Evolutionary conservation across 1,140 invertebrate species (phyloP).

Genomic region (Diabrotica virgifera): DNA sequence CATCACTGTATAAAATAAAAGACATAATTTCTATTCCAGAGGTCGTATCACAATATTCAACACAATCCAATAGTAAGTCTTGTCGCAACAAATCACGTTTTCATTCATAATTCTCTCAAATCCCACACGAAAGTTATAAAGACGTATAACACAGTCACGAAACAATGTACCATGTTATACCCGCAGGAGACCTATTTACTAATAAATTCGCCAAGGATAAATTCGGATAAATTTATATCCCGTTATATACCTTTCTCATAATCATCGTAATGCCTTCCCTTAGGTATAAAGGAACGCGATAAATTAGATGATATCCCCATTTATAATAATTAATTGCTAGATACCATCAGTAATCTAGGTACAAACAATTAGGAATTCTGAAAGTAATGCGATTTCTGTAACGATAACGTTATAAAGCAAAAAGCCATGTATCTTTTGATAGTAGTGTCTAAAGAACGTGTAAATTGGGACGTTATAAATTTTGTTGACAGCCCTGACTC

Average conservation of each 20-base stretch:
- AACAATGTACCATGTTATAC: too few species aligned
- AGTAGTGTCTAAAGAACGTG: neutral
- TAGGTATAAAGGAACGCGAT: neutral
- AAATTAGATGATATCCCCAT: neutral
- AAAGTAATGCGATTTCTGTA: neutral
- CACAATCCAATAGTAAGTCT: too few species aligned
- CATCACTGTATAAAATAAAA: too few species aligned
- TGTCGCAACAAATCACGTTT: too few species aligned
- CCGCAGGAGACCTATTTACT: too few species aligned
- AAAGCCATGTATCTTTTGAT: neutral
- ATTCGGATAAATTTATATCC: neutral
- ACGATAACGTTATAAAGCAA: neutral
- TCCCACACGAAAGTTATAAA: too few species aligned
- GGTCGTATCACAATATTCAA: too few species aligned
- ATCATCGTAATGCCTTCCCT: neutral
- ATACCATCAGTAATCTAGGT: neutral
- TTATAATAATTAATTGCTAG: neutral
- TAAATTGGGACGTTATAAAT: conserved; percentile 3
- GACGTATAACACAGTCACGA: too few species aligned
- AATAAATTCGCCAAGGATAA: too few species aligned
- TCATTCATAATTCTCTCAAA: too few species aligned
- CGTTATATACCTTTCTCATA: neutral
- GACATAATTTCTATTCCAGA: too few species aligned
- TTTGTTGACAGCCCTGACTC: neutral
- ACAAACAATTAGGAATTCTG: neutral